Conservation (phyloP, 1,140 invertebrate species). For the Ptiloglossa arizonensis region DNA sequence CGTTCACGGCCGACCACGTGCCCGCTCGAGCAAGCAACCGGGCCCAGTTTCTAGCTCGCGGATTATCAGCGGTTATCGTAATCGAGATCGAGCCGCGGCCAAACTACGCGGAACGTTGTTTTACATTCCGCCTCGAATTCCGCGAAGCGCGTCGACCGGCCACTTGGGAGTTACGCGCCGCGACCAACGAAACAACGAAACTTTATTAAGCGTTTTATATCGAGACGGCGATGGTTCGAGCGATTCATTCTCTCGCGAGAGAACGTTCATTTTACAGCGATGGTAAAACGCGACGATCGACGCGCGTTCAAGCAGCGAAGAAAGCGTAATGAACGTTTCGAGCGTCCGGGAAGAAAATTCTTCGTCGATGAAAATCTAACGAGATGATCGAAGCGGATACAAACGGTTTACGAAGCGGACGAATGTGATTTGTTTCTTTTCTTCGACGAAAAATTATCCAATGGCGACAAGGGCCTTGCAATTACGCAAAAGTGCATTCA, state of each 20-base stretch:
- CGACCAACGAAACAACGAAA: not conserved
- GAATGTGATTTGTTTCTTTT: no score
- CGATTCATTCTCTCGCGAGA: not conserved
- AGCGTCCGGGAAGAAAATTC: not conserved
- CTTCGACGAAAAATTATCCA: no score
- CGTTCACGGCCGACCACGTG: conserved; percentile 50
- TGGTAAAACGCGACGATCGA: not conserved
- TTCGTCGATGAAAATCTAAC: not conserved
- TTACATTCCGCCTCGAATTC: conserved; percentile 26
- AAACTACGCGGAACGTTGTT: conserved; percentile 27
- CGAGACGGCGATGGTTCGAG: not conserved
- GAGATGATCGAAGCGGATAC: no score
- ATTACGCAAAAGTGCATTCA: no score
- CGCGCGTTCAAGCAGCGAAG: not conserved
- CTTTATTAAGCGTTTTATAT: conserved; percentile 7
- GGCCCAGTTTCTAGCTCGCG: conserved; percentile 37
- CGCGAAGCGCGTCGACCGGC: not conserved
- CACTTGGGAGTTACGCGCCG: not conserved
- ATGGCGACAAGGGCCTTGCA: no score
- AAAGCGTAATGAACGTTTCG: not conserved
- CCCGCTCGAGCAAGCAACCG: conserved; percentile 35
- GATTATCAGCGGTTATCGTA: conserved; percentile 36
- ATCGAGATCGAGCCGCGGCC: conserved; percentile 27
- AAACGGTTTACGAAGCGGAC: no score
- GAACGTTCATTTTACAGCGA: not conserved